Evolutionary conservation across 1,140 invertebrate species (phyloP), one percentile per base, ranked within the genome.

Genomic region (Psix sp.): DNA sequence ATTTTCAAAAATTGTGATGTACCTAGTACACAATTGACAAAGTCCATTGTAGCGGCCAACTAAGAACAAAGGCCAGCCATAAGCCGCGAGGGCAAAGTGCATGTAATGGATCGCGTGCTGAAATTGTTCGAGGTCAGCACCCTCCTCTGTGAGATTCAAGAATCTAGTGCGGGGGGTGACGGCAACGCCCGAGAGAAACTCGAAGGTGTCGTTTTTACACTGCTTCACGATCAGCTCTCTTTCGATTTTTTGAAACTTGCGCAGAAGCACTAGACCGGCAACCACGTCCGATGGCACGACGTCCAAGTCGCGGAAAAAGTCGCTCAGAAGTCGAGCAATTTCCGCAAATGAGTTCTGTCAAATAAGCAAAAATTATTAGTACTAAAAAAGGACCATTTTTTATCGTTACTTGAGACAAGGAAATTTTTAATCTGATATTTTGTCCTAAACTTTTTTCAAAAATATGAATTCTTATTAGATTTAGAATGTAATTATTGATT

Each of bases 231-330:
- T 93, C 5, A 91, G 88, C 83, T 93, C 91, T 42, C 93, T 89
- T 80, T 95, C 92, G 39, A 94, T 88, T 74, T 94, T 94, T 84
- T 97, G 95, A 68, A 94, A 93, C 77, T 94, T 93, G 26, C 95
- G 86, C 10, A 96, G 88, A 10, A 97, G 84, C 0, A 96, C 92
- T 14, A 97, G 84, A 4, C 95, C 95, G 7, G 94, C 95, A 2
- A 96, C 90, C 2, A 97, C 94, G 86, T 97, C 95, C 18, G 94
- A 95, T 0, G 95, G 95, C 2, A 96, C 95, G n/a, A 97, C 94
- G 85, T 97, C 95, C 49, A 97, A 80, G 83, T 97, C 95, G 5
- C 94, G 90, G 79, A 96, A 96, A 83, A 96, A 96, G 79, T 96
- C 95, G 48, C 94, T 95, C 38, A 97, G 85, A 33, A 97, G 82